These are phyloP conservation scores for Epinotia nisella DNA, from an alignment of 2,888 invertebrate genomes.

Conservation along the genomic window DNA sequence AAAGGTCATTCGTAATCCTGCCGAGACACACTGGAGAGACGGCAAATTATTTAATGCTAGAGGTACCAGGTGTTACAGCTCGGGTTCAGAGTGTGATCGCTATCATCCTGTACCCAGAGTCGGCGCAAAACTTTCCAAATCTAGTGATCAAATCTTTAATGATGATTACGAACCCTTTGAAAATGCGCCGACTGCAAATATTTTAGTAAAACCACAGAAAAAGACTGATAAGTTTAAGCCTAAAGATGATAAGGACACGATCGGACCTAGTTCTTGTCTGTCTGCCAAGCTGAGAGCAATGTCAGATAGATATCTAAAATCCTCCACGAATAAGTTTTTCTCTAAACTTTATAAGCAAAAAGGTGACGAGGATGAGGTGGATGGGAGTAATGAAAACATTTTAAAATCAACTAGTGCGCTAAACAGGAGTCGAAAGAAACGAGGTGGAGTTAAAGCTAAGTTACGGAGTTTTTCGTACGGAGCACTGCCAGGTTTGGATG, in stretches of 20 bases:
- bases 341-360: conserved; percentile 87
- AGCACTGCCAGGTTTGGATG: conserved; percentile 89
- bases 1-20: conserved; percentile 70
- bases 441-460: conserved; percentile 79
- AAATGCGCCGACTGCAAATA: conserved; percentile 53
- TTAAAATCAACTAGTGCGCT: conserved; percentile 65
- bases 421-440: conserved; percentile 72
- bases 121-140: conserved; percentile 78
- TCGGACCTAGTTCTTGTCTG: conserved; percentile 86
- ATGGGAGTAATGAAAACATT: conserved; percentile 62
- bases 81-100: conserved; percentile 81
- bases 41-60: conserved; percentile 72
- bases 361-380: conserved; percentile 66
- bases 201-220: conserved; percentile 70
- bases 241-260: conserved; percentile 78
- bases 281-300: conserved; percentile 89
- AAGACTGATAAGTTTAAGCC: conserved; percentile 81
- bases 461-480: conserved; percentile 90
- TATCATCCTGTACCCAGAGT: conserved; percentile 77
- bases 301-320: conserved; percentile 89
- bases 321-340: conserved; percentile 88
- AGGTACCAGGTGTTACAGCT: conserved; percentile 80
- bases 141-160: conserved; percentile 83
- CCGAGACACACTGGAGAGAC: conserved; percentile 73
- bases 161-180: conserved; percentile 78